Base-by-base conservation (phyloP, 2,888 invertebrate species). In the Tubiluchus corallicola region DNA sequence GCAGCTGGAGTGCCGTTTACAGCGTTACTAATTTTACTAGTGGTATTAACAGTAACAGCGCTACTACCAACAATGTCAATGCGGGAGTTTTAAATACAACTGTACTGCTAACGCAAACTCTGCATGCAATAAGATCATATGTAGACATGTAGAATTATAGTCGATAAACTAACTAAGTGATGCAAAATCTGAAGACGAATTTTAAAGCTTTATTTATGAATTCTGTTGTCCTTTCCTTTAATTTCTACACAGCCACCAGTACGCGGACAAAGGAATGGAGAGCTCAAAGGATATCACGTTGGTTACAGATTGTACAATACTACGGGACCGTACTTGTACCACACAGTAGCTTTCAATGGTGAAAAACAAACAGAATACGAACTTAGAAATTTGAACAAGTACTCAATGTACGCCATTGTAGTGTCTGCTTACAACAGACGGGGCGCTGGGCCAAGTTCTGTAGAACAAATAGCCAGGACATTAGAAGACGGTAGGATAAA, bases 221-320 rank as follows among this genome's bases (percentile, higher is more conserved):
- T n/a, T n/a, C n/a, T n/a, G n/a, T n/a, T n/a, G n/a, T n/a, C n/a
- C n/a, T n/a, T n/a, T n/a, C 4, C 20, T 21, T 44, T 40, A 38
- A 37, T 45, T 37, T 29, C 39, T 43, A 20, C 43, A 4, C 47
- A 62, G 64, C 57, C 62, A 2, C 65, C 65, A 9, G 50, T 50
- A 2, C 44, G 51, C 2, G 57, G 58, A 13, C 45, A 59, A 41
- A 54, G 55, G 45, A 65, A 66, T 49, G 65, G 66, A 2, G 50
- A 58, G 15, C 57, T 66, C 15, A 54, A 57, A 17, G 66, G 66
- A 2, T 67, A 66, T 50, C 63, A 63, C 49, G 58, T 68, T 17
- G 65, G 65, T 2, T 66, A 63, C 52, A 62, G 60, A 44, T 54
- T 56, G 44, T 54, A 57, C 38, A 61, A 62, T 41, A 54, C 57